phyloP scores from a whole-genome alignment of 2,797 vertebrate species.

The Chiloscyllium punctatum region DNA sequence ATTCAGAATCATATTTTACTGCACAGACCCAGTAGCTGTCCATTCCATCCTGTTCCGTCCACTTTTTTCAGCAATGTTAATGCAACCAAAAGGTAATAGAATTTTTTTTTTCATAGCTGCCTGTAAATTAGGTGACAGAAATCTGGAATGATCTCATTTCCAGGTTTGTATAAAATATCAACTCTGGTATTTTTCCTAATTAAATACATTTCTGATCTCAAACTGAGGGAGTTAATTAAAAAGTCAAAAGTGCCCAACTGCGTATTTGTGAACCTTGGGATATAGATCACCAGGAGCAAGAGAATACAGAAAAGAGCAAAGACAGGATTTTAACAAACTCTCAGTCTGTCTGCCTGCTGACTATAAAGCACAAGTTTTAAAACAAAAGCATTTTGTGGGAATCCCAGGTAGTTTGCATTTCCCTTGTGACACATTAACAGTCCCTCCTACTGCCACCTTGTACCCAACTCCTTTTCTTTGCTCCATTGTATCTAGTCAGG shows the following conservation, averaged over 20 bases:
- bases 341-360: not conserved
- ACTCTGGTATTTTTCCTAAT: not conserved
- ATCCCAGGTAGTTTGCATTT: not conserved
- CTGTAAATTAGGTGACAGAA: not conserved
- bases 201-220: not conserved
- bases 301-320: not conserved
- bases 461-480: not conserved
- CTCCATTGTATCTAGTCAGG: not conserved
- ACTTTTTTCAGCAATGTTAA: too few relatives aligned
- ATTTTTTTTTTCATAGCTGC: too few relatives aligned
- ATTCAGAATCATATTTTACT: not conserved
- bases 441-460: not conserved
- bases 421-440: too few relatives aligned
- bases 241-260: not conserved
- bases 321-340: not conserved
- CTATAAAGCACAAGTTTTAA: too few relatives aligned
- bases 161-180: not conserved
- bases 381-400: not conserved
- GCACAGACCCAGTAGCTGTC: not conserved
- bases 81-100: not conserved
- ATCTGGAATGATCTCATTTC: not conserved
- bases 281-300: not conserved
- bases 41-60: not conserved
- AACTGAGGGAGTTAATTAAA: not conserved
- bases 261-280: not conserved